Evolutionary conservation across 2,797 vertebrate species (phyloP), one percentile per base, ranked within the genome.

Genomic region (Falco peregrinus): DNA sequence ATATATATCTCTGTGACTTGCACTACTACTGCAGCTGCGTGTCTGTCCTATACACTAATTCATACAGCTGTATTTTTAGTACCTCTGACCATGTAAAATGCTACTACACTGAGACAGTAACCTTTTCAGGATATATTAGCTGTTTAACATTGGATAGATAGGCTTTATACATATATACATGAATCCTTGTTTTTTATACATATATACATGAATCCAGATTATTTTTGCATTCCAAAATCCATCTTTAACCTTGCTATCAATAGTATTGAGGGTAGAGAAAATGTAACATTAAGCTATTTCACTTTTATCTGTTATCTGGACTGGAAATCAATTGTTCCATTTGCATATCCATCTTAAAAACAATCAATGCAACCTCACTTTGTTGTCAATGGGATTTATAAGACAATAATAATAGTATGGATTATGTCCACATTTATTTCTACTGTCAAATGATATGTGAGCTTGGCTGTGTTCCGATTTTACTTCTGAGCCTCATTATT

Each of bases 251-350:
- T 94, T 90, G 7, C 51, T 85, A 31, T 85, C 78, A 69, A 73
- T 79, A 89, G 13, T 86, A 83, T 37, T 54, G 87, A 95, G 22
- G 6, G 61, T 56, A 70, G 85, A 87, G 71, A 94, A 96, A 96
- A 89, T 56, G n/a, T 61, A 64, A 50, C 80, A 56, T 95, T 90
- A 91, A 94, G 64, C 51, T 73, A 9, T 84, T 92, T 85, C 20
- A 13, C 28, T 84, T 82, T 61, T 77, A 31, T 92, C 54, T 83
- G 63, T 87, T 78, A 84, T 43, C 50, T 10, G 6, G 79, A 87
- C 37, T 67, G 57, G 74, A 92, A 94, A 91, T 87, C 71, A 70
- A 84, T 79, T 69, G 12, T 81, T 91, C 84, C 31, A 73, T 90
- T 95, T 95, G 48, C 70, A 39, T 94, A 84, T 70, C 29, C 45